Percentiles rank a stretch among this genome's conserved stretches.
Evolutionary conservation across 2,888 invertebrate species (phyloP).

Genomic region (Pollenia angustigena): DNA sequence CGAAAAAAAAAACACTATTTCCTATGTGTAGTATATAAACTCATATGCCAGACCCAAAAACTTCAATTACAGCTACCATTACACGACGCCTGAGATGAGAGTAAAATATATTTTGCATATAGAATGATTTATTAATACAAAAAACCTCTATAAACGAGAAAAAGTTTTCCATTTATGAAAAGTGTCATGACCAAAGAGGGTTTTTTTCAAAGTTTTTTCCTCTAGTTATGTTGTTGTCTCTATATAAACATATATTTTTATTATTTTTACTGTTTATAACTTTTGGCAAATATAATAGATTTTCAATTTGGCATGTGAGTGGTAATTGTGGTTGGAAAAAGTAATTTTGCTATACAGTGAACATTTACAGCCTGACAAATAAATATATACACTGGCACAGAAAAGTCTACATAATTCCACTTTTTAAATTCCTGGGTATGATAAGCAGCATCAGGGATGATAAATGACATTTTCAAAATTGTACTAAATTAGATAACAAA

Average conservation of each 20-base stretch:
- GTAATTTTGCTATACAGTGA: not conserved
- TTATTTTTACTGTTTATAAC: not conserved
- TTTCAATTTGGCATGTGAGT: conserved; percentile 52
- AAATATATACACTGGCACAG: no score
- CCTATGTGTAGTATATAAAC: not conserved
- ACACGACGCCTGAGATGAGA: not conserved
- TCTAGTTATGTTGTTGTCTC: not conserved
- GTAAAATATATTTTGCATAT: not conserved
- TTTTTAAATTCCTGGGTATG: no score
- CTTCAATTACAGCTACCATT: conserved; percentile 5
- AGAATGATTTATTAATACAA: conserved; percentile 60
- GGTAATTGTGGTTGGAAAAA: conserved; percentile 53
- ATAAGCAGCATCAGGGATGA: no score
- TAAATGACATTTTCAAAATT: no score
- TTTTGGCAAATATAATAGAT: conserved; percentile 44
- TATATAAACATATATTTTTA: no score
- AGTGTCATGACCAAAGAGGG: conserved; percentile 33
- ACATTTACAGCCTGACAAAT: not conserved
- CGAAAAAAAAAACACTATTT: conserved; percentile 15
- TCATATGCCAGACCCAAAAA: not conserved
- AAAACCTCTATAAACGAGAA: conserved; percentile 23
- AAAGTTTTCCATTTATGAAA: conserved; percentile 46
- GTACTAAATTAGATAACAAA: no score
- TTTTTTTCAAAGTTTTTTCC: conserved; percentile 13
- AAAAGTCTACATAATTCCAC: no score